Base-by-base conservation (phyloP, 2,797 vertebrate genomes). In the Cheirogaleus major region DNA sequence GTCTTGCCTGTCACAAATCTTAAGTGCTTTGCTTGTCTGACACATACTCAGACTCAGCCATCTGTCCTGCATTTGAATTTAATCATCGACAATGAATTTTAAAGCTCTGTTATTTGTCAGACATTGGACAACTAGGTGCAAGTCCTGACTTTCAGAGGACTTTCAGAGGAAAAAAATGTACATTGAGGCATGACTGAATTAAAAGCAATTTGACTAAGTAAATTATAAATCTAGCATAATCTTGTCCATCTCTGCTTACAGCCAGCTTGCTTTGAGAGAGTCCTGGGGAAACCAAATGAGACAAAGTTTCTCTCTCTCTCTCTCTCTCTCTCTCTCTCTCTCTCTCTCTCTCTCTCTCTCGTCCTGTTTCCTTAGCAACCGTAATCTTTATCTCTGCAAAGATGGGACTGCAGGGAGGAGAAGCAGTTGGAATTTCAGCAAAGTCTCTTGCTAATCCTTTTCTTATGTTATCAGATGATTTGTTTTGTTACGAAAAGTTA, bases 351-450 rank as follows among this genome's bases (percentile, higher is more conserved):
- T 55, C 52, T 55, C 57, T 59, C 23, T 25, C 23, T 57, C 96
- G 96, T 98, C 96, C 94, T 97, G 99, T 99, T 99, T 98, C 99
- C 99, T 97, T 99, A 99, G 99, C 98, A 99, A 99, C 99, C 93
- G 91, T 99, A 99, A 99, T 99, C 99, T 99, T 98, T 99, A 99
- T 99, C 99, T 99, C 98, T 95, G 98, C 98, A 99, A 96, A 81
- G 27, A 95, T 90, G 89, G 93, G 92, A 55, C 97, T 97, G 94
- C 98, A 98, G 99, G 97, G 97, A 98, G 98, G 98, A 97, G 98
- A 98, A 96, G 81, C 98, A 98, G 98, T 97, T 98, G 98, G 98
- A 99, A 98, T 99, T 99, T 99, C 98, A 98, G 98, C 98, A 98
- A 98, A 89, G 80, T 95, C 50, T 91, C 65, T 80, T 97, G 52